Conservation (phyloP, 2,797 vertebrate genomes). For the Sebastes paucispinis region DNA sequence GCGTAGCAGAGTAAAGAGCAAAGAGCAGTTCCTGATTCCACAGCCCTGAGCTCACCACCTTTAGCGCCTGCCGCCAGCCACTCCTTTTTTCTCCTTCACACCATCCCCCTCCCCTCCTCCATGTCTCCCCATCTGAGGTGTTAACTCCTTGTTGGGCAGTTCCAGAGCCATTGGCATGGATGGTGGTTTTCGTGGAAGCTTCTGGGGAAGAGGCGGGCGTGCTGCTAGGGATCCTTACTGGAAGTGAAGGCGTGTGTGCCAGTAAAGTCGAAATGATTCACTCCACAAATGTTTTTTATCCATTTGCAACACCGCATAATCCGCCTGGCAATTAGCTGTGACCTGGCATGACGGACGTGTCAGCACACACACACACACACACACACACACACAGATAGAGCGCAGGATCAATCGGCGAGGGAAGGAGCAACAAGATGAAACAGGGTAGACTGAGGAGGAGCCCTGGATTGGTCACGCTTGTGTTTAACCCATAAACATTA, state of each 20-base stretch:
- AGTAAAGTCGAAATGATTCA: slow-evolving; percentile 67
- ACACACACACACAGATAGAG: slow-evolving; percentile 4
- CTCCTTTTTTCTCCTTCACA: slow-evolving; percentile 77
- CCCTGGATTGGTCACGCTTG: slow-evolving; percentile 46
- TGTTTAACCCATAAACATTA: slow-evolving; percentile 60
- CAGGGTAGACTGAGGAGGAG: slow-evolving; percentile 40
- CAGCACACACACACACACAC: neutral
- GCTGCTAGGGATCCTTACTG: slow-evolving; percentile 60
- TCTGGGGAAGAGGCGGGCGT: slow-evolving; percentile 49
- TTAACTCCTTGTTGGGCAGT: slow-evolving; percentile 77
- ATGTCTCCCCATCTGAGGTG: slow-evolving; percentile 68
- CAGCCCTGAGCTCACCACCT: slow-evolving; percentile 83
- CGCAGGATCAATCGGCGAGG: slow-evolving; percentile 31
- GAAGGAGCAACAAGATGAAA: slow-evolving; percentile 16
- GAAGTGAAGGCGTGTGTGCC: slow-evolving; percentile 59
- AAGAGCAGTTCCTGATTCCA: slow-evolving; percentile 81
- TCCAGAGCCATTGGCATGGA: slow-evolving; percentile 45
- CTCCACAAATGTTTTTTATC: slow-evolving; percentile 54
- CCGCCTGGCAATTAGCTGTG: slow-evolving; percentile 55
- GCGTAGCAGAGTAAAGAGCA: slow-evolving; percentile 75
- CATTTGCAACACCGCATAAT: slow-evolving; percentile 51
- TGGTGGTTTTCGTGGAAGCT: slow-evolving; percentile 28
- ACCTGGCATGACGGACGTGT: slow-evolving; percentile 51
- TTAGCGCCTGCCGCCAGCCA: slow-evolving; percentile 70
- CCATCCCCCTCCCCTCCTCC: slow-evolving; percentile 69